Evolutionary conservation across 1,140 invertebrate genomes (phyloP), one percentile per base, ranked within the genome.

Genomic region (Cylas formicarius): DNA sequence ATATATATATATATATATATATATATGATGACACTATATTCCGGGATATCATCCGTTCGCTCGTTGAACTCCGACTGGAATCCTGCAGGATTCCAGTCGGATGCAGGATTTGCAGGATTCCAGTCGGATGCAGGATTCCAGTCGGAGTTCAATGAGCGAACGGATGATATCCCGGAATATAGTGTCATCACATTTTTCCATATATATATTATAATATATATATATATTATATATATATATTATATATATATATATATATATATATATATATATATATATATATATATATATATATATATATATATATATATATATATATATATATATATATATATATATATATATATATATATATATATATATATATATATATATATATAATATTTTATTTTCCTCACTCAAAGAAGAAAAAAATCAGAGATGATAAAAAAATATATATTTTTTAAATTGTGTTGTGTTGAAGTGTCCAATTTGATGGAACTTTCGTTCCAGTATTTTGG

Each of bases 1-100:
- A 29, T 29, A 29, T 29, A 29, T 29, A 29, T 29, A 29, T 29
- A 29, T 29, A 29, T 29, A 29, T 29, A 29, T 9, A 43, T 29
- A 29, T 29, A 29, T 9, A 29, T n/a, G 18, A 11, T 7, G 7
- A 31, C 14, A 8, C 28, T 4, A 31, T 31, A 6, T 31, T 31
- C n/a, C n/a, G 18, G 14, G 8, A 31, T 31, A 31, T 2, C n/a
- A n/a, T n/a, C n/a, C n/a, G n/a, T n/a, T n/a, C n/a, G n/a, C n/a
- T n/a, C n/a, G n/a, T n/a, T n/a, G n/a, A n/a, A n/a, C n/a, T n/a
- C n/a, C n/a, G n/a, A n/a, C n/a, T n/a, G n/a, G n/a, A n/a, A n/a
- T n/a, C n/a, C n/a, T n/a, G n/a, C n/a, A n/a, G n/a, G n/a, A n/a
- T n/a, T n/a, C n/a, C n/a, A n/a, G n/a, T n/a, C n/a, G n/a, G n/a